Evolutionary conservation across 2,888 invertebrate genomes (phyloP), one percentile per base, ranked within the genome.

Genomic region (Pterobdella sp.): DNA sequence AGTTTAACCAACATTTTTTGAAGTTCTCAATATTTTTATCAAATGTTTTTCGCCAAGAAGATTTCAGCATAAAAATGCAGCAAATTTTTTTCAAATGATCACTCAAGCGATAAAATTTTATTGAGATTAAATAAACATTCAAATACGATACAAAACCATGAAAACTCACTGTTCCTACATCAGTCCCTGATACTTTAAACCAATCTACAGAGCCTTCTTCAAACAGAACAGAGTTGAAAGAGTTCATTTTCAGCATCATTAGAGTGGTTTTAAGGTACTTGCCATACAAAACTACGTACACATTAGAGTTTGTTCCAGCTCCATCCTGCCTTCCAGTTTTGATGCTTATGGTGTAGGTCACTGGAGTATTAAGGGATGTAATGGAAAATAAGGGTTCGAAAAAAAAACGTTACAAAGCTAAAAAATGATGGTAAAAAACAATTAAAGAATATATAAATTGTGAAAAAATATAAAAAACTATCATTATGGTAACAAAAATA

Each of bases 131-230:
- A 18, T 49, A 18, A 49, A 49, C 14, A 18, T n/a, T 49, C n/a
- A 22, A 10, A 64, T 64, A 14, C 26, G 64, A 64, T 64, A 35
- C 29, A 10, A 67, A 7, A 32, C 29, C 18, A 64, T 34, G 18
- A 14, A n/a, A 14, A 42, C 36, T 42, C 18, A 71, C 71, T 63
- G 52, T 34, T 60, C 34, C 60, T 18, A 71, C 71, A 26, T 71
- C 71, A 35, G 71, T 71, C 10, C 63, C 71, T 26, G 1, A 1
- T 18, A 63, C 60, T 63, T 35, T 71, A 37, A 71, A 35, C 56
- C 56, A 56, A 31, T 71, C 71, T 18, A 35, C n/a, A 26, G 34
- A 71, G 1, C 34, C 32, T 18, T 60, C 35, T n/a, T 69, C 69
- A 0, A 36, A 56, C 7, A 18, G 29, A 18, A 34, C 34, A 1